Base-by-base conservation (phyloP, 2,888 invertebrate genomes). In the Theretra japonica region DNA sequence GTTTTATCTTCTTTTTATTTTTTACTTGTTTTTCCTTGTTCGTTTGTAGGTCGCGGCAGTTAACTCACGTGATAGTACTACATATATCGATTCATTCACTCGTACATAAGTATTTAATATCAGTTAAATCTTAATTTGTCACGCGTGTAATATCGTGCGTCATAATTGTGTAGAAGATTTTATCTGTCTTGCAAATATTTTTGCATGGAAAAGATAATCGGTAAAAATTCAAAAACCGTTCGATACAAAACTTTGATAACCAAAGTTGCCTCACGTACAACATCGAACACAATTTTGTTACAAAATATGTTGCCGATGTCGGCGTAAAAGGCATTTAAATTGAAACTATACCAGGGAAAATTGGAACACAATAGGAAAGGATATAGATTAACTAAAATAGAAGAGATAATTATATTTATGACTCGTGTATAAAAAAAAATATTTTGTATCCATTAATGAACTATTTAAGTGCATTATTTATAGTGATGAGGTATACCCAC, bases 1-100 rank as follows among this genome's bases (percentile, higher is more conserved):
- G 58, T 25, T 4, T 28, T 58, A 58, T 58, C 58, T 23, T 58
- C 17, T 23, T 57, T 57, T 57, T 57, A 57, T 57, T 57, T 58
- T 58, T 58, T 3, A 58, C 4, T 25, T 17, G 17, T 25, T 58
- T 58, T 58, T 58, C 58, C 58, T 58, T 11, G 25, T 25, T 17
- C 17, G 17, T 58, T 58, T 58, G 17, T 58, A 25, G 25, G 58
- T 58, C 58, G 25, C 23, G 58, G 11, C 23, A 53, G 19, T 53
- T 53, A 50, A 15, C 50, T 15, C 15, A 58, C 23, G 15, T 23
- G 23, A 58, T 58, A 58, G 23, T 25, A 25, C 4, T 11, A 23
- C 25, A 58, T 23, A 11, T 57, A 25, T 25, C 15, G 25, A 58
- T 58, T 25, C 25, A 58, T 58, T 58, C 58, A 58, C 7, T 58